A percentile compares a stretch with the other conserved stretches of the same genome.
phyloP scores from a whole-genome alignment of 2,113 vertebrate species.

The Andinoacara biseriatus region DNA sequence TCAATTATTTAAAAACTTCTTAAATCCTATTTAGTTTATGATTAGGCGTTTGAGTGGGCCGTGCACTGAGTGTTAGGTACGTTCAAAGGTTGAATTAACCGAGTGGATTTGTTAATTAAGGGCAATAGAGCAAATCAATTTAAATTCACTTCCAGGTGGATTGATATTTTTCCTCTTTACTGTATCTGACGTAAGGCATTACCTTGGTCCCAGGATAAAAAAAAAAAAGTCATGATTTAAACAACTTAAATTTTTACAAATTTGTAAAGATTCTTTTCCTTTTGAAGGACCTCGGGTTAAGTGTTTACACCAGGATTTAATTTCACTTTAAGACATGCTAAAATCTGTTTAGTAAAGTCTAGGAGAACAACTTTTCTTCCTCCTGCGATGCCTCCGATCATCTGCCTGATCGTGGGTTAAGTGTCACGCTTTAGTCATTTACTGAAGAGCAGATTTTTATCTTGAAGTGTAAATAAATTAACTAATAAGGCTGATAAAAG shows the following conservation, averaged over 20 bases:
- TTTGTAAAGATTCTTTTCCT: neutral
- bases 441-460: neutral
- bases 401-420: neutral
- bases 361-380: neutral
- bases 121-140: neutral
- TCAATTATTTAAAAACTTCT: neutral
- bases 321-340: neutral
- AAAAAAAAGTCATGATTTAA: neutral
- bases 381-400: neutral
- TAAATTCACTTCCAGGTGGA: neutral
- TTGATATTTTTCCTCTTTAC: fast-evolving
- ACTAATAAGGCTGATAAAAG: neutral
- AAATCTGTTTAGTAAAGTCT: too few relatives aligned
- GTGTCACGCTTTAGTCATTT: neutral
- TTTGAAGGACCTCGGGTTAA: too few relatives aligned
- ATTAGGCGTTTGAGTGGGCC: neutral
- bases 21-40: neutral
- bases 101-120: neutral
- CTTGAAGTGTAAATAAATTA: neutral
- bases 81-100: neutral
- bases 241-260: neutral
- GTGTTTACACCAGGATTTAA: neutral
- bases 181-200: neutral
- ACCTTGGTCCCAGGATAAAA: neutral
- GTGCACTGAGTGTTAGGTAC: neutral